A percentile compares a stretch with the other conserved stretches of the same genome.
phyloP scores from a whole-genome alignment of 2,113 vertebrate species.

The Rattus rattus region DNA sequence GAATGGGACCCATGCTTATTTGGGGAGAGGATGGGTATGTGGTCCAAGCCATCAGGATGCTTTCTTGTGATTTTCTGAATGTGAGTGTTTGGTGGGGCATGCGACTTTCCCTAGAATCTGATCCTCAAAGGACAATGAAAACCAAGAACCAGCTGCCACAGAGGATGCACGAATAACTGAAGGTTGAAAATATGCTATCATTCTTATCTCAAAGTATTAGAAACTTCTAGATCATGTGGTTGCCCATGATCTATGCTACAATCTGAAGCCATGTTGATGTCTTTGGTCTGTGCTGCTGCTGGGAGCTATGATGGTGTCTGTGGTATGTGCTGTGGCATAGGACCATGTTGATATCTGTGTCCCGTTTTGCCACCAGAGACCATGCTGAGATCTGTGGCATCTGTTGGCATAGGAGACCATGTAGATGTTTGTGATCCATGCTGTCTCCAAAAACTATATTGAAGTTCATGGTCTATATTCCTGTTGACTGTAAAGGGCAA shows the following conservation, averaged over 20 bases:
- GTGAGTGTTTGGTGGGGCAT: not conserved
- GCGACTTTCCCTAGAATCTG: not conserved
- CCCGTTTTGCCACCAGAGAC: not conserved
- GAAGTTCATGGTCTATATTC: not conserved
- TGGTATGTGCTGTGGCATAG: not conserved
- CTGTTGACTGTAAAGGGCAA: not conserved
- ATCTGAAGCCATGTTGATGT: too few species aligned
- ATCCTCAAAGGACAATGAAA: not conserved
- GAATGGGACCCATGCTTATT: not conserved
- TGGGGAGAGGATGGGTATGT: not conserved
- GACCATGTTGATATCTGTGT: not conserved
- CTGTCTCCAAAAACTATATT: not conserved
- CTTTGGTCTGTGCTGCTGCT: not conserved
- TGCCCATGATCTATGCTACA: not conserved
- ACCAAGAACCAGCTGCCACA: not conserved
- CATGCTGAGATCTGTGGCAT: not conserved
- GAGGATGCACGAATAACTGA: not conserved
- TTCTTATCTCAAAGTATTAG: not conserved
- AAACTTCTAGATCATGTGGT: not conserved
- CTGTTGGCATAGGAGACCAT: not conserved
- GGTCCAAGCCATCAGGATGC: not conserved
- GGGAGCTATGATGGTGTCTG: not conserved
- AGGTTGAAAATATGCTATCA: not conserved
- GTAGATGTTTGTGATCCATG: not conserved
- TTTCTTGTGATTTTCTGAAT: constrained; percentile 1